Evolutionary conservation across 2,797 vertebrate species (phyloP).

Genomic region (Eulemur mongoz): DNA sequence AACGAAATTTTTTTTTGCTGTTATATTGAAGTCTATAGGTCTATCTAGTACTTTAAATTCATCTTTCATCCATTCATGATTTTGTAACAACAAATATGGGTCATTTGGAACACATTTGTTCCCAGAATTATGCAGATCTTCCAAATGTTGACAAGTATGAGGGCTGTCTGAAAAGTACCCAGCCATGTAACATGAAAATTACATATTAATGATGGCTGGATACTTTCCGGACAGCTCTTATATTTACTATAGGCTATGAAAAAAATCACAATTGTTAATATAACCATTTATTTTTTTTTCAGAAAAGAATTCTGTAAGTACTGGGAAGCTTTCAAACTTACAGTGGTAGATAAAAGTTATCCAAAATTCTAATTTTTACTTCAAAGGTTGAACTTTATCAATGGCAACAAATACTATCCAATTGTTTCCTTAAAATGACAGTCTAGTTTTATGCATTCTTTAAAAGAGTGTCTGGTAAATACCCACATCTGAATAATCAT

Average conservation of each 20-base stretch:
- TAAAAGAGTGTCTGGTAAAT: not conserved
- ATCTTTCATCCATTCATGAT: not conserved
- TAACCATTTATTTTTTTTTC: not conserved
- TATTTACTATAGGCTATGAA: not conserved
- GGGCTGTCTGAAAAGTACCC: too few species aligned
- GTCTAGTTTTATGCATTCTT: not conserved
- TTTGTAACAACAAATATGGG: not conserved
- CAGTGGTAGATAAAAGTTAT: not conserved
- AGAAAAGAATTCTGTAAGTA: not conserved
- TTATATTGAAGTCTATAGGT: not conserved
- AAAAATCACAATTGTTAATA: not conserved
- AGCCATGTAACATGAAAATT: too few species aligned
- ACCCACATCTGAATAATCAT: not conserved
- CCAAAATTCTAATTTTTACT: not conserved
- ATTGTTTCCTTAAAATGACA: not conserved
- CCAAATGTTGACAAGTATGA: not conserved
- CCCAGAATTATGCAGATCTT: not conserved
- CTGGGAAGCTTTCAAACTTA: not conserved
- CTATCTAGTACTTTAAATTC: not conserved
- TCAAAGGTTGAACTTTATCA: constrained; percentile 5
- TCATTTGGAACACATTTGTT: not conserved
- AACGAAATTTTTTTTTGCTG: not conserved
- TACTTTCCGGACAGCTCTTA: too few species aligned
- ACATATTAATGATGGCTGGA: too few species aligned
- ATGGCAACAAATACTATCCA: not conserved